Percentiles rank a stretch among this genome's conserved stretches.
These are phyloP conservation scores for Penaeus monodon DNA, from an alignment of 2,888 invertebrate species.

Conservation along the genomic window DNA sequence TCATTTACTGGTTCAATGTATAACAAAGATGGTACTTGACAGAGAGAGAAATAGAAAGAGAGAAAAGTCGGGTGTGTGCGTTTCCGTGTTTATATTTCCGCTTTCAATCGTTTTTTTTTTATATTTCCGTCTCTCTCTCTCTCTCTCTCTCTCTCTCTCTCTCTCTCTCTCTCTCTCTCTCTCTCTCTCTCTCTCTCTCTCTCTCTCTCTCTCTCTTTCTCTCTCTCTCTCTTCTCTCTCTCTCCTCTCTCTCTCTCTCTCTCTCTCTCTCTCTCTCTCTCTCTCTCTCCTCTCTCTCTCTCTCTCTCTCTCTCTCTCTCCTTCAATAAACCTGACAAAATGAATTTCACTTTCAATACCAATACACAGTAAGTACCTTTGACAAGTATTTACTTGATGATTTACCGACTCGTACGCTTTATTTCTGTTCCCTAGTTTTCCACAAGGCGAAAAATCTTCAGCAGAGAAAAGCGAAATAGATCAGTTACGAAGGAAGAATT, in stretches of 20 bases:
- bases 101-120: neutral
- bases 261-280: neutral
- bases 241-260: neutral
- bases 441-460: too few relatives aligned
- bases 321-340: neutral
- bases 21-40: too few relatives aligned
- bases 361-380: too few relatives aligned
- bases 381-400: too few relatives aligned
- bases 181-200: neutral
- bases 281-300: neutral
- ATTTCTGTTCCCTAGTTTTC: too few relatives aligned
- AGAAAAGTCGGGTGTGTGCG: too few relatives aligned
- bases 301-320: neutral
- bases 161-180: neutral
- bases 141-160: constrained; percentile 1
- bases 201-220: neutral
- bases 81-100: neutral
- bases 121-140: neutral
- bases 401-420: too few relatives aligned
- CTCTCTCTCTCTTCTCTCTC: neutral
- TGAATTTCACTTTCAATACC: neutral
- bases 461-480: too few relatives aligned
- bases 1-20: too few relatives aligned
- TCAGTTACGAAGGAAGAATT: too few relatives aligned
- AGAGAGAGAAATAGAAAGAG: too few relatives aligned